Evolutionary conservation across 2,888 invertebrate genomes (phyloP), one percentile per base, ranked within the genome.

Genomic region (Allygus modestus): DNA sequence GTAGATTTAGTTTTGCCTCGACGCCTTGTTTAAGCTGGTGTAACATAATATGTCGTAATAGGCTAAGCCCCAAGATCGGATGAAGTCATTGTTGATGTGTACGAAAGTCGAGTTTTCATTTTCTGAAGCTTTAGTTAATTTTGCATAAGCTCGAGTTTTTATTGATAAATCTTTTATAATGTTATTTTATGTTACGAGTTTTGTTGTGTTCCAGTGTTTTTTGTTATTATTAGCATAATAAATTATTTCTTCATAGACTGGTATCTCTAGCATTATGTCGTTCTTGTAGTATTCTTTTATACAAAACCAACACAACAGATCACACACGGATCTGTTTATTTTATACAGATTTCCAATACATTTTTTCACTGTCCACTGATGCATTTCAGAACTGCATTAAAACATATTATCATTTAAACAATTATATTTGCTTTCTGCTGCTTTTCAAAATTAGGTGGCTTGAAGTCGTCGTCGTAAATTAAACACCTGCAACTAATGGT

Each of bases 191-290:
- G 65, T 65, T 65, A 28, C 31, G 31, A 65, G 65, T 65, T 65
- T 65, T 65, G 65, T 65, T 65, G 65, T 65, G 65, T 65, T 65
- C 65, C 65, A 65, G 65, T 65, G 65, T 65, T 65, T 65, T 65
- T 65, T 58, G 58, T 65, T 65, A 65, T 65, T 65, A 65, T 28
- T 65, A 65, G 65, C 12, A 65, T 65, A 65, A 65, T 65, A 65
- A 65, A 65, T 65, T 65, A 65, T 65, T 65, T 65, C 17, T 65
- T 65, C 65, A 65, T 65, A 65, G 65, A 65, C 65, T 65, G 65
- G 28, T 65, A 65, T 28, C 28, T 65, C 12, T 65, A 65, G 65
- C 65, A 28, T 65, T 28, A 65, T 65, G 65, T 65, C 65, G 15
- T 65, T 65, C 1, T 65, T 28, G 65, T 65, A 28, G 65, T 65